These are phyloP conservation scores for Malthinus flaveolus DNA, from an alignment of 2,888 invertebrate species.

Conservation along the genomic window DNA sequence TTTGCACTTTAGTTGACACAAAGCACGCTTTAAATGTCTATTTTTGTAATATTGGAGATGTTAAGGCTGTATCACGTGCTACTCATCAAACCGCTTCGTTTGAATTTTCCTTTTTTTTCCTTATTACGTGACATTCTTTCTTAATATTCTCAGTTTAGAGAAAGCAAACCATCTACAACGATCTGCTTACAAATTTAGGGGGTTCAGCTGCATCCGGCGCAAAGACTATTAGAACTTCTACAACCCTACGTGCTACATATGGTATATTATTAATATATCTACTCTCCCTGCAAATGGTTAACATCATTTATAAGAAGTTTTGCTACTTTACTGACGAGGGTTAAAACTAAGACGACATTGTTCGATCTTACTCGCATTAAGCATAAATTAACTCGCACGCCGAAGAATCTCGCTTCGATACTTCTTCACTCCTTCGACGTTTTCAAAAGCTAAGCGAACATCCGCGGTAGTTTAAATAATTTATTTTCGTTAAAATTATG, in stretches of 20 bases:
- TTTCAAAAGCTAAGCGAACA: too few relatives aligned
- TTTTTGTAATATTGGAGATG: slow-evolving; percentile 5
- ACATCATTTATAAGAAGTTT: slow-evolving; percentile 4
- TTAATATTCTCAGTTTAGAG: slow-evolving; percentile 15
- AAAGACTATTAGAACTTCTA: slow-evolving; percentile 4
- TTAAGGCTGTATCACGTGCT: slow-evolving; percentile 5
- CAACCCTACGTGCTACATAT: slow-evolving; percentile 11
- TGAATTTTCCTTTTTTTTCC: slow-evolving; percentile 6
- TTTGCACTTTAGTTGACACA: too few relatives aligned
- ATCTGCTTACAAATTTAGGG: slow-evolving; percentile 16
- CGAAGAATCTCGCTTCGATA: too few relatives aligned
- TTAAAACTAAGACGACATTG: slow-evolving; percentile 4
- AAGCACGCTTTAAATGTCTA: slow-evolving; percentile 6
- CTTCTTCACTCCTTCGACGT: too few relatives aligned
- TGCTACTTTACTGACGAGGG: slow-evolving; percentile 6
- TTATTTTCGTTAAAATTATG: too few relatives aligned
- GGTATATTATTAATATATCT: slow-evolving; percentile 11
- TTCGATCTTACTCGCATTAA: not conserved
- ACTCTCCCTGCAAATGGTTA: slow-evolving; percentile 9
- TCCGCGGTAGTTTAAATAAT: too few relatives aligned
- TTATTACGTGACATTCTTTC: slow-evolving; percentile 20
- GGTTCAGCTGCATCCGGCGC: slow-evolving; percentile 18
- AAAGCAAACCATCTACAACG: slow-evolving; percentile 10
- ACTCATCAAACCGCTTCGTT: slow-evolving; percentile 15
- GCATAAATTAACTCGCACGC: not conserved